Base-by-base conservation (phyloP, 2,113 vertebrate genomes). In the Paramormyrops kingsleyae region DNA sequence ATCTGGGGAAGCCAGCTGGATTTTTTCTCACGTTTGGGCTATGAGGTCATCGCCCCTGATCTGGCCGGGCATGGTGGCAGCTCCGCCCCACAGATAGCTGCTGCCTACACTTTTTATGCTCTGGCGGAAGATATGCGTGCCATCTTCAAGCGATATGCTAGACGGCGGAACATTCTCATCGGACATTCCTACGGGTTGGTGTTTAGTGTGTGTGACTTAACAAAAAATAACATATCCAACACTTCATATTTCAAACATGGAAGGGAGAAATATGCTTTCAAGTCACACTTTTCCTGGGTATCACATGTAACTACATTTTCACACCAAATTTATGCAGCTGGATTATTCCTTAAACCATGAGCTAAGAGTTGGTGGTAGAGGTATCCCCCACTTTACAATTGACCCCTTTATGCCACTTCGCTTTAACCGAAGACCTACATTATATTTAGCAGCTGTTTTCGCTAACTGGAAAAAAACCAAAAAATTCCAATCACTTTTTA, bases 1-100 rank as follows among this genome's bases (percentile, higher is more conserved):
- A 99, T 99, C 94, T 99, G 99, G 99, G 96, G 97, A 92, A 97
- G 98, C 92, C 99, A 99, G 94, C 94, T 99, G 94, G 97, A 99
- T 89, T 99, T 99, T 92, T 99, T 99, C 74, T 96, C 96, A 87
- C 95, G 95, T n/a, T 93, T 99, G 91, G 99, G 99, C 5, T 99
- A 99, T 0, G 98, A 99, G 93, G 98, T 99, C 92, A 97, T 99
- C 70, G 99, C 98, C 0, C 98, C 97, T 0, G 99, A 99, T 88
- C 93, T 99, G 93, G 98, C 98, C 0, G 99, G 98, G 0, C 99
- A 99, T 0, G 98, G 99, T 1, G 96, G 95, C 92, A 99, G 99
- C 94, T 97, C 96, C 0, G 97, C 97, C 0, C 99, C 98, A 0
- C 97, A 97, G 53, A 97, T 99, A 0, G 97, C 98, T 0, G 99